These are phyloP conservation scores for Frieseomelitta varia DNA, from an alignment of 1,140 invertebrate species.

Conservation along the genomic window DNA sequence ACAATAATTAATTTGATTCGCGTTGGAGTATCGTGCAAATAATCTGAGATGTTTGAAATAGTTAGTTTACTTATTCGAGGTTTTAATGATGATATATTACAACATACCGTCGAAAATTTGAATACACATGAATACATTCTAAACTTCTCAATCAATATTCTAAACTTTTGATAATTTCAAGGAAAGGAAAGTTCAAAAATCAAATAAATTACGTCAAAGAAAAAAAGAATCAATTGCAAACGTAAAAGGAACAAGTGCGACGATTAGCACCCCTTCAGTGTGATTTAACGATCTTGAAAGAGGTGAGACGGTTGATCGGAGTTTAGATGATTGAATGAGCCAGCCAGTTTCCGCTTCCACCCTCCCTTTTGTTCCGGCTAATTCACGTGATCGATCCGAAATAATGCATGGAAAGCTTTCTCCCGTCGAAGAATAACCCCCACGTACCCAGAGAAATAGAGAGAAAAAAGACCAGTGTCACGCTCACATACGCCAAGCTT, in stretches of 20 bases:
- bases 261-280: too few relatives aligned
- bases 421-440: constrained; percentile 1
- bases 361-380: background rate
- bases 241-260: background rate
- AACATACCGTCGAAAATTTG: too few relatives aligned
- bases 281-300: background rate
- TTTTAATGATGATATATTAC: too few relatives aligned
- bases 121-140: too few relatives aligned
- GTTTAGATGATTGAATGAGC: background rate
- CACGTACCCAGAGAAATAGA: background rate
- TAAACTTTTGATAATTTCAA: too few relatives aligned
- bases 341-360: background rate
- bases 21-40: too few relatives aligned
- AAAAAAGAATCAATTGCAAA: background rate
- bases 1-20: too few relatives aligned
- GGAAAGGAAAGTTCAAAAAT: too few relatives aligned
- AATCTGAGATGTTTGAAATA: too few relatives aligned
- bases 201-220: too few relatives aligned
- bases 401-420: background rate
- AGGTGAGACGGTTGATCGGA: background rate
- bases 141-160: too few relatives aligned
- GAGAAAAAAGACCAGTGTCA: background rate
- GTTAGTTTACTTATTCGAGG: too few relatives aligned
- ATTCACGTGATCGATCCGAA: constrained; percentile 19
- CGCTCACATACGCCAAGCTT: background rate